A percentile compares a stretch with the other conserved stretches of the same genome.
Conservation (phyloP, 2,797 vertebrate species). For the Leptoclinus maculatus region DNA sequence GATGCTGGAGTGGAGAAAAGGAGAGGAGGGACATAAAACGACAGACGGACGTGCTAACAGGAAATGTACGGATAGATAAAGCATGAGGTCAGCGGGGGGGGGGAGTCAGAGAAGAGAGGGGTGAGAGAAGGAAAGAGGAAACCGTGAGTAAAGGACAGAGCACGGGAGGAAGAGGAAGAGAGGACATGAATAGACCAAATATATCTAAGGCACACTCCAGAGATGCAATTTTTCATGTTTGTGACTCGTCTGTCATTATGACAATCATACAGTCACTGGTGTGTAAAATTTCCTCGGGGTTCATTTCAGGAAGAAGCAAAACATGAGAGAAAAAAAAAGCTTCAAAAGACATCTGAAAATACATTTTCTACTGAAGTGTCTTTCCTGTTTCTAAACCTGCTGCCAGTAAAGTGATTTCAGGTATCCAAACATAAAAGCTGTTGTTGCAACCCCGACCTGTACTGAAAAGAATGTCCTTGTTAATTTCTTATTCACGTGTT, state of each 20-base stretch:
- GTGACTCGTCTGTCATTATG: constrained; percentile 54
- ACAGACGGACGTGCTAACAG: background rate
- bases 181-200: constrained; percentile 8
- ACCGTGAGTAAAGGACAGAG: constrained; percentile 5
- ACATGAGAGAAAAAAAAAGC: background rate
- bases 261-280: constrained; percentile 52
- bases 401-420: background rate
- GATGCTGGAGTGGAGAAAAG: background rate
- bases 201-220: constrained; percentile 31
- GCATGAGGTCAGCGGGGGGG: background rate
- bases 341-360: constrained; percentile 11
- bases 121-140: constrained; percentile 7
- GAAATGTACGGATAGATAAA: constrained; percentile 22
- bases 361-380: background rate
- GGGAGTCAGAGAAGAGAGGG: background rate
- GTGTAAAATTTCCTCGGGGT: constrained; percentile 39
- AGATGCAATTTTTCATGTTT: constrained; percentile 52
- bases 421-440: background rate
- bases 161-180: constrained; percentile 1
- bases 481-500: background rate
- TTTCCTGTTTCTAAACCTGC: constrained; percentile 2
- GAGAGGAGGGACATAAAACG: background rate
- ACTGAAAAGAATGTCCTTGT: background rate
- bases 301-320: constrained; percentile 29
- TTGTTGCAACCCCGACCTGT: background rate